A percentile compares a stretch with the other conserved stretches of the same genome.
Evolutionary conservation across 2,888 invertebrate species (phyloP).

Genomic region (Magallana nippona): DNA sequence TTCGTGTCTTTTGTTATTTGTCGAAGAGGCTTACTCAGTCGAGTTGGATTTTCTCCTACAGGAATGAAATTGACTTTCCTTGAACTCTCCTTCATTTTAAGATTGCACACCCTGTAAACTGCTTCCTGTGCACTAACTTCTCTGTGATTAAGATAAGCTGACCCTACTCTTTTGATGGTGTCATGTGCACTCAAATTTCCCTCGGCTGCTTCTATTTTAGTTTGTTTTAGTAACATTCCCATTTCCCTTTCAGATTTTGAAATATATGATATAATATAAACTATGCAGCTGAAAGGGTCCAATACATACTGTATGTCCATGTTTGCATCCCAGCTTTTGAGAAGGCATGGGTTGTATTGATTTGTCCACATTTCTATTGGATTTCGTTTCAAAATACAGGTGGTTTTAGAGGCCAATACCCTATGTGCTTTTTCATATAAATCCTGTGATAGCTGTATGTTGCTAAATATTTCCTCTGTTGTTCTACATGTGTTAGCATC

Average conservation of each 20-base stretch:
- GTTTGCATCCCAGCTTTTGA: slow-evolving; percentile 30
- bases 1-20: neutral
- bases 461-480: neutral
- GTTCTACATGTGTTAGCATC: neutral
- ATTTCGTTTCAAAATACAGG: slow-evolving; percentile 36
- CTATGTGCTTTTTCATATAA: slow-evolving; percentile 19
- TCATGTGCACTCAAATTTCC: slow-evolving; percentile 43
- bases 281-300: slow-evolving; percentile 36
- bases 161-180: slow-evolving; percentile 42
- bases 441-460: neutral
- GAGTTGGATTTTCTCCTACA: slow-evolving; percentile 43
- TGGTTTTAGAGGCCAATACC: slow-evolving; percentile 7
- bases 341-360: neutral
- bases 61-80: slow-evolving; percentile 48
- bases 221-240: neutral
- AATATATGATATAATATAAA: slow-evolving; percentile 32
- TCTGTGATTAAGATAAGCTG: slow-evolving; percentile 45
- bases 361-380: slow-evolving; percentile 25
- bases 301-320: slow-evolving; percentile 35
- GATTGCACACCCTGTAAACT: neutral
- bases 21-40: slow-evolving; percentile 28
- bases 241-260: slow-evolving; percentile 31
- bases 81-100: slow-evolving; percentile 35
- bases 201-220: slow-evolving; percentile 33
- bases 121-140: slow-evolving; percentile 44